Percentiles rank a stretch among this genome's conserved stretches.
Evolutionary conservation across 2,797 vertebrate species (phyloP).

Genomic region (Limosa lapponica): DNA sequence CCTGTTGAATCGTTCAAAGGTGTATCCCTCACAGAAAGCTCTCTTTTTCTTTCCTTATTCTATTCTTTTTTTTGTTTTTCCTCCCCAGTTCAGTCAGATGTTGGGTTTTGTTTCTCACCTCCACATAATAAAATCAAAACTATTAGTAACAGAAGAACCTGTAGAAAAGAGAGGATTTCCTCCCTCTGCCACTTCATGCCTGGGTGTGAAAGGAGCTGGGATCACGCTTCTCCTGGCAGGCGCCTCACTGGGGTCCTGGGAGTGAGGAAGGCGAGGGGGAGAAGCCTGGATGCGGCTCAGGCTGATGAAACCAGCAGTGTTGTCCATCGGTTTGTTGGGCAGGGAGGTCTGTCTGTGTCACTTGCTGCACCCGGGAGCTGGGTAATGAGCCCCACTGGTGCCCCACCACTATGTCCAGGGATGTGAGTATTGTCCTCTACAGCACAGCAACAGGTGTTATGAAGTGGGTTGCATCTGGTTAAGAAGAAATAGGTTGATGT

Average conservation of each 20-base stretch:
- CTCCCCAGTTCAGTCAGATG: not conserved
- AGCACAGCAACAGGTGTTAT: rapidly evolving
- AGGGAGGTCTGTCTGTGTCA: not conserved
- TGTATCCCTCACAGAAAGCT: not conserved
- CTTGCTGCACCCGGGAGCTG: not conserved
- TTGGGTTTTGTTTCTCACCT: slow-evolving; percentile 54
- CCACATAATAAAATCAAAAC: slow-evolving; percentile 39
- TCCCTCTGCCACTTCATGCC: not conserved
- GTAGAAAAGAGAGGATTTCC: slow-evolving; percentile 13
- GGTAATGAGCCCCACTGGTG: not conserved
- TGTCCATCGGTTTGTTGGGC: not conserved
- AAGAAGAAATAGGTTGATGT: not conserved
- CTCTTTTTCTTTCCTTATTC: not conserved
- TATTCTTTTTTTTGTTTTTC: too few species aligned
- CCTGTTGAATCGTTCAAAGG: not conserved
- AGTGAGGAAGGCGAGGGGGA: rapidly evolving
- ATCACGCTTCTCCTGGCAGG: not conserved
- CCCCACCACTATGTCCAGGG: rapidly evolving
- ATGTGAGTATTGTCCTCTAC: not conserved
- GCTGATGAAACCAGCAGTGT: not conserved
- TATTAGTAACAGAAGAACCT: slow-evolving; percentile 49
- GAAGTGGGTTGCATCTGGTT: not conserved
- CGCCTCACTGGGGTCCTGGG: not conserved
- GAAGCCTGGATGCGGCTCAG: rapidly evolving
- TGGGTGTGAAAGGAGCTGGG: not conserved